These are phyloP conservation scores for Percopsis transmontana DNA, from an alignment of 2,113 vertebrate genomes.

Conservation along the genomic window DNA sequence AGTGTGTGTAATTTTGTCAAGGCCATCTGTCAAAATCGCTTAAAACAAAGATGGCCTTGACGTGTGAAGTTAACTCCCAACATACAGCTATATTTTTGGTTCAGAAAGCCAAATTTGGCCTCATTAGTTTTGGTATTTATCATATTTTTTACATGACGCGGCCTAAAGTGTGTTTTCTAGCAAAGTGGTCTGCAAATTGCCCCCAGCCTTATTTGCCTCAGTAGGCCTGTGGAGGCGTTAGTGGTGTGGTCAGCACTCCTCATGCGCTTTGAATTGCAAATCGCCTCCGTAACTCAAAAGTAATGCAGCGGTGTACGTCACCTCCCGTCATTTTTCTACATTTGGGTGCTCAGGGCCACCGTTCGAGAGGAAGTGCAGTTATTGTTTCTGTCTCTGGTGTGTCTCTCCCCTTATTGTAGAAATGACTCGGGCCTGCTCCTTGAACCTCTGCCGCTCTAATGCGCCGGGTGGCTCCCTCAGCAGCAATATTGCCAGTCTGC, in stretches of 20 bases:
- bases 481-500: slow-evolving; percentile 61
- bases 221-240: slow-evolving; percentile 72
- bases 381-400: slow-evolving; percentile 80
- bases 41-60: slow-evolving; percentile 65
- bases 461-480: slow-evolving; percentile 61
- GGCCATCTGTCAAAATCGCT: slow-evolving; percentile 57
- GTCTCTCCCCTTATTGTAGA: slow-evolving; percentile 76
- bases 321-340: slow-evolving; percentile 82
- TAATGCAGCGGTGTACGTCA: slow-evolving; percentile 87
- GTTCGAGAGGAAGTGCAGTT: slow-evolving; percentile 71
- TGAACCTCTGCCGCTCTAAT: slow-evolving; percentile 64
- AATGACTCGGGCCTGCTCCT: slow-evolving; percentile 61
- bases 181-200: slow-evolving; percentile 74
- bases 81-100: slow-evolving; percentile 53
- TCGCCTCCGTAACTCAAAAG: slow-evolving; percentile 90
- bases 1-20: slow-evolving; percentile 60
- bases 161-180: slow-evolving; percentile 71
- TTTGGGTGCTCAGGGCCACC: slow-evolving; percentile 76
- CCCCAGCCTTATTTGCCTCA: slow-evolving; percentile 78
- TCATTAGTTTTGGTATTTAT: slow-evolving; percentile 77
- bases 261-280: slow-evolving; percentile 95
- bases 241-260: slow-evolving; percentile 89
- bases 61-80: slow-evolving; percentile 52
- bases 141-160: slow-evolving; percentile 77
- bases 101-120: slow-evolving; percentile 67